Percentiles rank a stretch among this genome's conserved stretches.
These are phyloP conservation scores for Megalops cyprinoides DNA, from an alignment of 2,797 vertebrate genomes.

Conservation along the genomic window DNA sequence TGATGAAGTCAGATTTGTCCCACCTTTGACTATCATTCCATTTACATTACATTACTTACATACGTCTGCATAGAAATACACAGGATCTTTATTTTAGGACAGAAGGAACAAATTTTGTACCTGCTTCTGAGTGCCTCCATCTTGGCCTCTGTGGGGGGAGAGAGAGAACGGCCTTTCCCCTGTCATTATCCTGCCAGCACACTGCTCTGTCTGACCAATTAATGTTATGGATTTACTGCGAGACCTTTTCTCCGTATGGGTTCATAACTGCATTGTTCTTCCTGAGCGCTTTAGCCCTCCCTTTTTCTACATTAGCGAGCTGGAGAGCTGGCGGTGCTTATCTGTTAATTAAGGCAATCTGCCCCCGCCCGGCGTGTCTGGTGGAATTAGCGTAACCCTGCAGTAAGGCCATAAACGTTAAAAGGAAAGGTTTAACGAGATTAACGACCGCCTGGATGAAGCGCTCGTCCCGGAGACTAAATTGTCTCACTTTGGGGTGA, in stretches of 20 bases:
- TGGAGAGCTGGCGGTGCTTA: constrained; percentile 18
- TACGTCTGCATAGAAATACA: too few species aligned
- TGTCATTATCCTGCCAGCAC: neutral
- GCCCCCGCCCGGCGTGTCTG: constrained; percentile 7
- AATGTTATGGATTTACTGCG: neutral
- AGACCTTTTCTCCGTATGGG: neutral
- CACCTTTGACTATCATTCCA: too few species aligned
- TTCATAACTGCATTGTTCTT: neutral
- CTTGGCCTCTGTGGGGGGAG: neutral
- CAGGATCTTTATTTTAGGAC: too few species aligned
- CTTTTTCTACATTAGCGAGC: constrained; percentile 10
- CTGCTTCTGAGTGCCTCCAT: neutral
- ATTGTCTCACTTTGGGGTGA: constrained; percentile 21
- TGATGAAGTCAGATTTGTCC: too few species aligned
- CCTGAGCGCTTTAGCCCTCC: neutral
- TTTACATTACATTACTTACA: too few species aligned
- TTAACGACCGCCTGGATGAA: constrained; percentile 18
- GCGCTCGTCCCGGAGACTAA: constrained; percentile 4
- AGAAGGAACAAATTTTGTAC: too few species aligned
- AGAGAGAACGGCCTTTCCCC: neutral
- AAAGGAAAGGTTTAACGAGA: constrained; percentile 27
- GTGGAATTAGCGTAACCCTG: constrained; percentile 3
- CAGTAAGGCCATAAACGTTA: constrained; percentile 7
- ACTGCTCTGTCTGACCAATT: too few species aligned
- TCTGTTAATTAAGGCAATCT: constrained; percentile 20